Conservation (phyloP, 2,797 vertebrate genomes). For the Parauchenoglanis ngamensis region DNA sequence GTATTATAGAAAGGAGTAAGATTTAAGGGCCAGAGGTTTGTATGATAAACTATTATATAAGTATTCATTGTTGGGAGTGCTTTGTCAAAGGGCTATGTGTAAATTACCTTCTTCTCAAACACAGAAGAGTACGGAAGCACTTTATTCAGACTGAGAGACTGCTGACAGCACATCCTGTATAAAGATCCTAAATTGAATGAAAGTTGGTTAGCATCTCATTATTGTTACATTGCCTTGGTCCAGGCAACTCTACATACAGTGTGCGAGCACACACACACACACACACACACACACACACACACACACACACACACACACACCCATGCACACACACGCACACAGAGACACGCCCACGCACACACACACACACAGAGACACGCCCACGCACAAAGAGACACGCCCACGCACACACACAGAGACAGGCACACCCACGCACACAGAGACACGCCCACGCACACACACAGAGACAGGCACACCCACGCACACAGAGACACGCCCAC, state of each 20-base stretch:
- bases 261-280: not conserved
- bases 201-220: constrained; percentile 8
- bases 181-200: constrained; percentile 79
- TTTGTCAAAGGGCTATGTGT: not conserved
- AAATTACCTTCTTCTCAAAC: constrained; percentile 73
- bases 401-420: too few relatives aligned
- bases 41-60: not conserved
- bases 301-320: not conserved
- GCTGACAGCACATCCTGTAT: constrained; percentile 82
- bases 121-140: constrained; percentile 88
- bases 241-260: not conserved
- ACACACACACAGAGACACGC: not conserved
- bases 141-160: constrained; percentile 80
- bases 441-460: too few relatives aligned
- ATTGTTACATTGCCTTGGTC: not conserved
- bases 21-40: not conserved
- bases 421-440: too few relatives aligned
- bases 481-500: too few relatives aligned
- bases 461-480: too few relatives aligned
- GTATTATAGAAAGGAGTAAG: not conserved
- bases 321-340: not conserved
- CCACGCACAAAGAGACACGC: not conserved
- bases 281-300: not conserved
- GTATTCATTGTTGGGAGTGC: not conserved
- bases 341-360: too few relatives aligned